Evolutionary conservation across 1,140 invertebrate species (phyloP).

Genomic region (Steinernema feltiae): DNA sequence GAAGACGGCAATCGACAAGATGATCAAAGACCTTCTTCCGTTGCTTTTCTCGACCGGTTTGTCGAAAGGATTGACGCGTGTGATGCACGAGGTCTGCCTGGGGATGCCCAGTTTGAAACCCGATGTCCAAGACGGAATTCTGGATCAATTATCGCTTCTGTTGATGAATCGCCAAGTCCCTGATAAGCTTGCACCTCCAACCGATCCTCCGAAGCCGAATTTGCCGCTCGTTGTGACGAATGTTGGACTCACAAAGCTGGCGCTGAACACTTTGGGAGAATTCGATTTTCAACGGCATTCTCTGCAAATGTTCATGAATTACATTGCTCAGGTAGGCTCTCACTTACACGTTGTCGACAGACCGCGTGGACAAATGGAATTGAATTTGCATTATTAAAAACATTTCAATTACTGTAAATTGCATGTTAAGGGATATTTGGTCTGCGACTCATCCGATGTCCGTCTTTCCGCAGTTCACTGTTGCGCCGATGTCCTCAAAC

Average conservation of each 20-base stretch:
- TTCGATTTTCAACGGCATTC: conserved; percentile 82
- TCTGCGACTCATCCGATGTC: conserved; percentile 81
- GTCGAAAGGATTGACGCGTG: conserved; percentile 80
- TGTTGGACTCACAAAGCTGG: conserved; percentile 77
- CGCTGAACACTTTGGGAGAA: conserved; percentile 82
- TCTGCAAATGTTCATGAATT: conserved; percentile 55
- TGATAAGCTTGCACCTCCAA: conserved; percentile 18
- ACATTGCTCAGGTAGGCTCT: conserved; percentile 48
- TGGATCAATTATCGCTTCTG: conserved; percentile 73
- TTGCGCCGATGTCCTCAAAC: conserved; percentile 76
- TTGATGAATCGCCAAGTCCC: conserved; percentile 15
- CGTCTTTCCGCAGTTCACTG: conserved; percentile 87
- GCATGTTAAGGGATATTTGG: conserved; percentile 71
- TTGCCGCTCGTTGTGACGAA: conserved; percentile 65
- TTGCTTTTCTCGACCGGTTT: conserved; percentile 77
- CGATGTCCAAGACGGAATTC: conserved; percentile 80
- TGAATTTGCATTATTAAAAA: too few relatives aligned
- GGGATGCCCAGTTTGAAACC: conserved; percentile 77
- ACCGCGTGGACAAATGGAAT: too few relatives aligned
- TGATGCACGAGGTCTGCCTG: conserved; percentile 77
- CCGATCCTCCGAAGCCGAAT: conserved; percentile 32
- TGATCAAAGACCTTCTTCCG: conserved; percentile 78
- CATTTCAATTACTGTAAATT: not conserved
- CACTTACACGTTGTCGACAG: not conserved
- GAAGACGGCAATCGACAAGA: conserved; percentile 68